Percentiles rank a stretch among this genome's conserved stretches.
phyloP scores from a whole-genome alignment of 1,140 invertebrate species.

The Drosophila kanapiae region DNA sequence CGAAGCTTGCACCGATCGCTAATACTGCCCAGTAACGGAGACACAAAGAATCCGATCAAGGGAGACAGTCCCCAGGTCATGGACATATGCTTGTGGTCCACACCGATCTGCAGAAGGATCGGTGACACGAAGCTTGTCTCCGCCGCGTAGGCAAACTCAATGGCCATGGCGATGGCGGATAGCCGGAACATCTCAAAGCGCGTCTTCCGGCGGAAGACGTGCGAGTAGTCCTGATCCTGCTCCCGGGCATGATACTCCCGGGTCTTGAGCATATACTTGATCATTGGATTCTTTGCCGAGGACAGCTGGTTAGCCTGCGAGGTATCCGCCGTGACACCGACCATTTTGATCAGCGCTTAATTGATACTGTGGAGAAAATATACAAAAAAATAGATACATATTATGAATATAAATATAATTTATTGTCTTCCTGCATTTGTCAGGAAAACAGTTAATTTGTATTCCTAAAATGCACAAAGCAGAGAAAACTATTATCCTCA shows the following conservation, averaged over 20 bases:
- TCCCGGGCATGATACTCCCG: conserved; percentile 77
- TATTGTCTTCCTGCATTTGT: neutral
- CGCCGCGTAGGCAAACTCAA: conserved; percentile 95
- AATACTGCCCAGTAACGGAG: conserved; percentile 92
- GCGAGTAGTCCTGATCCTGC: conserved; percentile 85
- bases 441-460: too few relatives aligned
- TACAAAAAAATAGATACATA: too few relatives aligned
- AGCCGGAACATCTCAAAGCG: conserved; percentile 90
- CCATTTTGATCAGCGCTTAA: conserved; percentile 57
- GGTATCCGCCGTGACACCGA: conserved; percentile 64
- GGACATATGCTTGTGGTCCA: conserved; percentile 91
- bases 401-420: neutral
- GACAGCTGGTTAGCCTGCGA: conserved; percentile 61
- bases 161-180: conserved; percentile 93
- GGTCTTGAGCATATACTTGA: conserved; percentile 79
- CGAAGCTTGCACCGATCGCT: conserved; percentile 90
- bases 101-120: conserved; percentile 92
- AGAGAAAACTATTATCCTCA: neutral
- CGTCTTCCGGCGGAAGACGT: conserved; percentile 88
- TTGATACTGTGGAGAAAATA: neutral
- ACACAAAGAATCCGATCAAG: conserved; percentile 92
- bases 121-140: conserved; percentile 95
- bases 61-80: conserved; percentile 94
- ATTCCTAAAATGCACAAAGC: too few relatives aligned
- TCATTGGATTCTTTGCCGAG: conserved; percentile 77